Conservation (phyloP, 1,140 invertebrate genomes). For the Latrodectus geometricus region DNA sequence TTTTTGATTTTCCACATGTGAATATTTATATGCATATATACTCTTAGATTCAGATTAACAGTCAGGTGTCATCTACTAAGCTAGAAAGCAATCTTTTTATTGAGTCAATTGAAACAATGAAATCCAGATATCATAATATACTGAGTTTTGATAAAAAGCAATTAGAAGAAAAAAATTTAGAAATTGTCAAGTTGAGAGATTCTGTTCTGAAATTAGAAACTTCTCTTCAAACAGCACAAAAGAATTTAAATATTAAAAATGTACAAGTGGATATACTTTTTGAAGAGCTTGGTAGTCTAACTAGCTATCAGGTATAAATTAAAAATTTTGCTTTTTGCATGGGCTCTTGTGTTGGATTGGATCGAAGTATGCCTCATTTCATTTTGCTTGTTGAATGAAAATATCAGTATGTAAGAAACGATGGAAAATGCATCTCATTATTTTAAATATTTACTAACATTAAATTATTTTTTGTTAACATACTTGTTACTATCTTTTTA, state of each 20-base stretch:
- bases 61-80: not conserved
- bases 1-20: no score
- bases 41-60: not conserved
- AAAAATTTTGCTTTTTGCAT: slow-evolving; percentile 35
- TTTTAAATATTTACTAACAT: no score
- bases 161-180: slow-evolving; percentile 41
- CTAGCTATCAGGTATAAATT: slow-evolving; percentile 46
- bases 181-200: slow-evolving; percentile 14
- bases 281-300: slow-evolving; percentile 42
- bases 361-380: not conserved
- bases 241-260: slow-evolving; percentile 39
- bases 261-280: slow-evolving; percentile 45
- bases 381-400: no score
- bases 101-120: slow-evolving; percentile 13
- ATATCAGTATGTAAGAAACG: no score
- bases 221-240: slow-evolving; percentile 16
- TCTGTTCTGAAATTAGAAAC: slow-evolving; percentile 12
- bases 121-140: not conserved
- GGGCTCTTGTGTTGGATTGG: not conserved
- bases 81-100: not conserved
- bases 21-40: not conserved
- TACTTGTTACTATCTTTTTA: no score
- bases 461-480: no score
- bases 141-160: slow-evolving; percentile 17
- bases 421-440: no score